Evolutionary conservation across 2,113 vertebrate species (phyloP).

Genomic region (Python bivittatus): DNA sequence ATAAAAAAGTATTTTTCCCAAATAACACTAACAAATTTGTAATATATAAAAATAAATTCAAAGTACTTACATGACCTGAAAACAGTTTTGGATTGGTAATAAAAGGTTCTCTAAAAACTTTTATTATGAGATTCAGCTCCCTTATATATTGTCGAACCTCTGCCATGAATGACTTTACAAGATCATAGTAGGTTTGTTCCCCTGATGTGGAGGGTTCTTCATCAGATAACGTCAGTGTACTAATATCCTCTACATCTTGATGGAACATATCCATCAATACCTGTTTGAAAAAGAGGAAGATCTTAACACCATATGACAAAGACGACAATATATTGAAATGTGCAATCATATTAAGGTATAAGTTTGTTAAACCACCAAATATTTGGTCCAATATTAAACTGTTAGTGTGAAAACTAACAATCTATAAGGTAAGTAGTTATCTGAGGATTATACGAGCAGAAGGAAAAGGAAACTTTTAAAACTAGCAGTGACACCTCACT

Average conservation of each 20-base stretch:
- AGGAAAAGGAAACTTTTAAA: not conserved
- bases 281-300: slow-evolving; percentile 60
- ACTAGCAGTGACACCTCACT: not conserved
- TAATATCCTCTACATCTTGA: slow-evolving; percentile 95
- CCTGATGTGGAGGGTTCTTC: slow-evolving; percentile 91
- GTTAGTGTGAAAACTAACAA: not conserved
- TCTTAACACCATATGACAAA: not conserved
- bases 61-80: slow-evolving; percentile 86
- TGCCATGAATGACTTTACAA: slow-evolving; percentile 92
- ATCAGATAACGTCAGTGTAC: slow-evolving; percentile 87
- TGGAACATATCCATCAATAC: slow-evolving; percentile 99
- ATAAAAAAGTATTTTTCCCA: not conserved
- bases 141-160: slow-evolving; percentile 93
- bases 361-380: not conserved
- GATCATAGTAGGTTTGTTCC: slow-evolving; percentile 92
- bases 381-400: not conserved
- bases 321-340: not conserved
- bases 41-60: not conserved
- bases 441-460: not conserved
- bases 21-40: not conserved
- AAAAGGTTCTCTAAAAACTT: slow-evolving; percentile 96
- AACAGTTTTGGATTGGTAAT: slow-evolving; percentile 86
- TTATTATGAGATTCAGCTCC: slow-evolving; percentile 93
- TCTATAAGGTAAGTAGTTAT: not conserved
- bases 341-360: not conserved